Percentiles rank a stretch among this genome's conserved stretches.
phyloP scores from a whole-genome alignment of 2,888 invertebrate species.

The Corbicula japonica region DNA sequence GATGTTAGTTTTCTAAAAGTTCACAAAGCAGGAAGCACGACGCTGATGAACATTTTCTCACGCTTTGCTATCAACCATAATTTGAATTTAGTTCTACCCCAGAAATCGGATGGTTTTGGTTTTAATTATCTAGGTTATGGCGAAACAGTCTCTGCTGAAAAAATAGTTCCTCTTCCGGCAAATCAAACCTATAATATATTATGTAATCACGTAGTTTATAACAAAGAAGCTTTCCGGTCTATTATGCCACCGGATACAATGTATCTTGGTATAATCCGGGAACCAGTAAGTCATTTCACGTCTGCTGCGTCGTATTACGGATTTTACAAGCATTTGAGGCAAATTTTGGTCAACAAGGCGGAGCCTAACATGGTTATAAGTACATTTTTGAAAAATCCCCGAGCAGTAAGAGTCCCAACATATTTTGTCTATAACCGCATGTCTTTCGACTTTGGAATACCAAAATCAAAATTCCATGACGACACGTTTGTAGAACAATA shows the following conservation, averaged over 20 bases:
- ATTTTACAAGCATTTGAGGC: constrained; percentile 45
- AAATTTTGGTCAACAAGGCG: neutral
- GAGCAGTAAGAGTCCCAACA: constrained; percentile 11
- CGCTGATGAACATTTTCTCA: constrained; percentile 78
- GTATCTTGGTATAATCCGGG: constrained; percentile 73
- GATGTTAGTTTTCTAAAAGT: constrained; percentile 76
- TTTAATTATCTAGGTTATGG: constrained; percentile 73
- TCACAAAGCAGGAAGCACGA: constrained; percentile 81
- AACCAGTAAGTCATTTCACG: constrained; percentile 71
- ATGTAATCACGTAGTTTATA: constrained; percentile 80
- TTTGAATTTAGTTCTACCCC: constrained; percentile 78
- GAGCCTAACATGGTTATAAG: constrained; percentile 8
- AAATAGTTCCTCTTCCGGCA: constrained; percentile 71
- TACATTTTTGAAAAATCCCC: constrained; percentile 42
- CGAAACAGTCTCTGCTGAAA: constrained; percentile 57
- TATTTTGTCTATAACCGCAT: constrained; percentile 64
- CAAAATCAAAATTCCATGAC: constrained; percentile 40
- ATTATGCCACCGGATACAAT: constrained; percentile 70
- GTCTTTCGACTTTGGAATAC: constrained; percentile 70
- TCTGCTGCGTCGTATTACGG: constrained; percentile 75
- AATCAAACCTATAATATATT: constrained; percentile 76
- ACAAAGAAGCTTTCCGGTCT: constrained; percentile 67
- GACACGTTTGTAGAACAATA: constrained; percentile 59
- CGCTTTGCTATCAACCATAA: constrained; percentile 72
- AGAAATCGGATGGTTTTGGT: constrained; percentile 51